Evolutionary conservation across 1,140 invertebrate genomes (phyloP).

Genomic region (Heliconius hermathena): DNA sequence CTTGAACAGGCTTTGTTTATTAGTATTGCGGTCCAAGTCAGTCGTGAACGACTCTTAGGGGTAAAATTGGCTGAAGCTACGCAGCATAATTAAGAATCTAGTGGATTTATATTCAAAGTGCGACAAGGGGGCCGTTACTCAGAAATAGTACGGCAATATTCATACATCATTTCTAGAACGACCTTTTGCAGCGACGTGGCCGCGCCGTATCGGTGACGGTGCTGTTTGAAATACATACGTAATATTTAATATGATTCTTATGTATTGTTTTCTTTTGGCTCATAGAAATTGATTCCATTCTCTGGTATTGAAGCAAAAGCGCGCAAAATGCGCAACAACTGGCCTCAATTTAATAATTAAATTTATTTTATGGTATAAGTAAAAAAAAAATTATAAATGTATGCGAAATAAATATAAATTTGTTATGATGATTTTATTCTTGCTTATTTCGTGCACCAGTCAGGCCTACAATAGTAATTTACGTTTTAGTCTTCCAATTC

Average conservation of each 20-base stretch:
- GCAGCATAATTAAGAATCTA: constrained; percentile 24
- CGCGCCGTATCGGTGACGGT: neutral
- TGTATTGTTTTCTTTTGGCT: too few species aligned
- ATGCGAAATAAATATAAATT: too few species aligned
- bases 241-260: neutral
- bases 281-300: too few species aligned
- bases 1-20: constrained; percentile 17
- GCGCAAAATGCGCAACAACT: too few species aligned
- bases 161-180: constrained; percentile 10
- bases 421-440: too few species aligned
- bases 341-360: too few species aligned
- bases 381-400: too few species aligned
- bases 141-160: constrained; percentile 12
- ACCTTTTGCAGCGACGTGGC: constrained; percentile 2
- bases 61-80: constrained; percentile 21
- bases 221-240: constrained; percentile 2
- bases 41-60: constrained; percentile 21
- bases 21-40: constrained; percentile 13
- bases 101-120: constrained; percentile 27
- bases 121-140: constrained; percentile 17
- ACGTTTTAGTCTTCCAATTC: too few species aligned
- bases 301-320: too few species aligned
- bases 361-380: too few species aligned
- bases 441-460: too few species aligned
- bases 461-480: too few species aligned